These are phyloP conservation scores for Zaprionus inermis DNA, from an alignment of 1,140 invertebrate species.

Conservation along the genomic window DNA sequence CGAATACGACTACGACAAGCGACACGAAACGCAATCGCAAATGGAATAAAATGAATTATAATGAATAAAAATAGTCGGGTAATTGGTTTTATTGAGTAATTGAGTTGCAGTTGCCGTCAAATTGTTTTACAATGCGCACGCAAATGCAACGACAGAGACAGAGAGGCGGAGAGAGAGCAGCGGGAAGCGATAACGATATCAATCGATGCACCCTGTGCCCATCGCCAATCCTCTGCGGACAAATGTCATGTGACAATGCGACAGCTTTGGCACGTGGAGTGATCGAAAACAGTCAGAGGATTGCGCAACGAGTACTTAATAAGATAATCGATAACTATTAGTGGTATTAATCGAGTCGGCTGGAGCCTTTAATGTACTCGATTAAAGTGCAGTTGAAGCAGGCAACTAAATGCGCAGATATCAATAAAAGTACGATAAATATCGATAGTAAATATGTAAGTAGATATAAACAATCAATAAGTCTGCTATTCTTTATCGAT, in stretches of 20 bases:
- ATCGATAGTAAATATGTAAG: not conserved
- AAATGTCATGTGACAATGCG: constrained; percentile 1
- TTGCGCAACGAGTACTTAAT: not conserved
- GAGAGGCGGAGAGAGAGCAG: constrained; percentile 36
- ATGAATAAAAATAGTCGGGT: constrained; percentile 82
- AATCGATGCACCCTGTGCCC: not conserved
- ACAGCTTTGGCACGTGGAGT: constrained; percentile 1
- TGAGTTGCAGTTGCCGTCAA: constrained; percentile 77
- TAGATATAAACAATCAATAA: not conserved
- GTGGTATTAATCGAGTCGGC: not conserved
- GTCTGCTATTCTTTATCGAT: not conserved
- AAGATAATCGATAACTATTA: not conserved
- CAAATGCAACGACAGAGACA: constrained; percentile 39
- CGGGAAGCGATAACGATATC: constrained; percentile 20
- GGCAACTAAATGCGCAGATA: too few species aligned
- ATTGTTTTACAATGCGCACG: constrained; percentile 76
- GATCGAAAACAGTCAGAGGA: not conserved
- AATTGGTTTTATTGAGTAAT: constrained; percentile 83
- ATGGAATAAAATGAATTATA: constrained; percentile 83
- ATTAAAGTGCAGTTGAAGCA: too few species aligned
- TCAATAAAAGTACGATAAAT: not conserved
- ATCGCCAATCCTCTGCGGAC: not conserved
- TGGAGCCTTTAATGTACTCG: too few species aligned
- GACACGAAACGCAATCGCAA: constrained; percentile 84
- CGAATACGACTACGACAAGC: constrained; percentile 54